Conservation (phyloP, 2,888 invertebrate genomes). For the Tanypteryx hageni region DNA sequence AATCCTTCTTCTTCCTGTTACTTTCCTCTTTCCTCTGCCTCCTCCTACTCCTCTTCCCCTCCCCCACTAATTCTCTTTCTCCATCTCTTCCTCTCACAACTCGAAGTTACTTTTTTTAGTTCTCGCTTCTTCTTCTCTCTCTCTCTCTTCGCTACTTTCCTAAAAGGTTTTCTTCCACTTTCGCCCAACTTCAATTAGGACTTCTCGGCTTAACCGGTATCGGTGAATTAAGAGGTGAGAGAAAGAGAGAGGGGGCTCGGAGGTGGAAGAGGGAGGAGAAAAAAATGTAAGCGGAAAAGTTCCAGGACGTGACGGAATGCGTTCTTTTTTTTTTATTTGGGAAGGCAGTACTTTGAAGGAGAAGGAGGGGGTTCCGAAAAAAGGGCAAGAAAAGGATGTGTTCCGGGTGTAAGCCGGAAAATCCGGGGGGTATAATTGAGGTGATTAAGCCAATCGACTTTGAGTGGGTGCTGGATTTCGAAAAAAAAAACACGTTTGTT, state of each 20-base stretch:
- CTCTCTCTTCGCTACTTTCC: not conserved
- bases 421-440: constrained; percentile 15
- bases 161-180: constrained; percentile 53
- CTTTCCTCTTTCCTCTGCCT: not conserved
- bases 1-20: constrained; percentile 13
- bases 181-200: constrained; percentile 53
- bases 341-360: not conserved
- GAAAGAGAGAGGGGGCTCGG: not conserved
- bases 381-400: not conserved
- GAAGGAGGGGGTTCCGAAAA: not conserved
- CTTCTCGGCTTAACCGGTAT: constrained; percentile 44
- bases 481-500: no score
- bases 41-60: not conserved
- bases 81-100: not conserved
- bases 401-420: not conserved
- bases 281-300: constrained; percentile 21
- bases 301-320: constrained; percentile 39
- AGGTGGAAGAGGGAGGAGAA: not conserved
- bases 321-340: not conserved
- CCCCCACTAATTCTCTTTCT: not conserved
- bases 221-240: constrained; percentile 39
- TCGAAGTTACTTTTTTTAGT: not conserved
- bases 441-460: constrained; percentile 14
- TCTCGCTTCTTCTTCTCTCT: not conserved
- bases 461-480: not conserved